phyloP scores from a whole-genome alignment of 2,888 invertebrate genomes.

The Gibbula magus region DNA sequence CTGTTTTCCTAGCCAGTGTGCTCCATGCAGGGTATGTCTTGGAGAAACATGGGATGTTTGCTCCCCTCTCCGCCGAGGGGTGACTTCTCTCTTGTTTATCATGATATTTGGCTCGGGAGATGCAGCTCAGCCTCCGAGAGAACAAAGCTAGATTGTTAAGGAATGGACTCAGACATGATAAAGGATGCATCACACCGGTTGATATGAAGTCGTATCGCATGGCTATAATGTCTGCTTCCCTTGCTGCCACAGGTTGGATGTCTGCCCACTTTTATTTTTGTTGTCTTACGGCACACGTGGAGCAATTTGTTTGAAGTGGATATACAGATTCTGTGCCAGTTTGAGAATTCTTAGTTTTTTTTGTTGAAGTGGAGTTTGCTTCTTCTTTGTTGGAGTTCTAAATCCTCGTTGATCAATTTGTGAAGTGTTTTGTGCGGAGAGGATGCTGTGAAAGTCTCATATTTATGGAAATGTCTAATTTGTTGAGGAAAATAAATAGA shows the following conservation, averaged over 20 bases:
- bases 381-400: no score
- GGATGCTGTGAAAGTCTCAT: no score
- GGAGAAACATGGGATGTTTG: constrained; percentile 5
- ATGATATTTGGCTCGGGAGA: constrained; percentile 10
- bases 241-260: neutral
- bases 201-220: neutral
- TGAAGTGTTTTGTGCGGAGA: no score
- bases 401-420: no score
- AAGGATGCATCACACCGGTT: neutral
- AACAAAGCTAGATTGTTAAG: neutral
- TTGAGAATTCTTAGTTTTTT: no score
- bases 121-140: neutral
- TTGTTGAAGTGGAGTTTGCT: no score
- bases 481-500: no score
- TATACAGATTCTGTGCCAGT: no score
- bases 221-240: neutral
- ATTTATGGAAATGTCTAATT: no score
- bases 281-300: neutral
- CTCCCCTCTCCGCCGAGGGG: neutral
- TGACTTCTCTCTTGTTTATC: neutral
- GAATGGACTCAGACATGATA: neutral
- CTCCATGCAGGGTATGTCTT: constrained; percentile 13
- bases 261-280: neutral
- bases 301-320: no score
- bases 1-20: constrained; percentile 14